Conservation (phyloP, 2,888 invertebrate species). For the Nephrotoma flavescens region DNA sequence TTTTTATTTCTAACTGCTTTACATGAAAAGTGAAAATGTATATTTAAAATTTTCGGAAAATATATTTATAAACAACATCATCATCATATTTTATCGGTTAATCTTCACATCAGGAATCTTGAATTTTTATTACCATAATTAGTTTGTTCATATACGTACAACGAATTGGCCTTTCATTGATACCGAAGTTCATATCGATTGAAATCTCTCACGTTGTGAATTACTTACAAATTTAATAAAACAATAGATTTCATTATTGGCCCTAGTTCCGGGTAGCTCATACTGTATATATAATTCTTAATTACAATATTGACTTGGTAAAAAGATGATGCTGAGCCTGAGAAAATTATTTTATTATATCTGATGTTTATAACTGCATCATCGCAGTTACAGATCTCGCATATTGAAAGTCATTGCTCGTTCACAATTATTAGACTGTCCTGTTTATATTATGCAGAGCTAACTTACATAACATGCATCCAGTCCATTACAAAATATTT, state of each 20-base stretch:
- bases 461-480: not conserved
- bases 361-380: not conserved
- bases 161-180: not conserved
- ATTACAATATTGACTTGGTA: not conserved
- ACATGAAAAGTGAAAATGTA: not conserved
- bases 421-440: not conserved
- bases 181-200: not conserved
- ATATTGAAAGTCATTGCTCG: not conserved
- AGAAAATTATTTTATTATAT: not conserved
- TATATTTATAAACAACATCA: not conserved
- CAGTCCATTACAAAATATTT: not conserved
- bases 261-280: not conserved
- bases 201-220: not conserved
- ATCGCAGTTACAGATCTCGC: not conserved
- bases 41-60: not conserved
- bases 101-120: not conserved
- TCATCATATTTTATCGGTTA: not conserved
- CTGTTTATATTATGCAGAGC: not conserved
- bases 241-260: not conserved
- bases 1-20: too few species aligned
- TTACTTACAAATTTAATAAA: not conserved
- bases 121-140: not conserved
- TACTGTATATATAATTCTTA: not conserved
- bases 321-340: not conserved
- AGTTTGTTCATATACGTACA: not conserved